A percentile compares a stretch with the other conserved stretches of the same genome.
These are phyloP conservation scores for Propsilocerus akamusi DNA, from an alignment of 1,140 invertebrate species.

Conservation along the genomic window DNA sequence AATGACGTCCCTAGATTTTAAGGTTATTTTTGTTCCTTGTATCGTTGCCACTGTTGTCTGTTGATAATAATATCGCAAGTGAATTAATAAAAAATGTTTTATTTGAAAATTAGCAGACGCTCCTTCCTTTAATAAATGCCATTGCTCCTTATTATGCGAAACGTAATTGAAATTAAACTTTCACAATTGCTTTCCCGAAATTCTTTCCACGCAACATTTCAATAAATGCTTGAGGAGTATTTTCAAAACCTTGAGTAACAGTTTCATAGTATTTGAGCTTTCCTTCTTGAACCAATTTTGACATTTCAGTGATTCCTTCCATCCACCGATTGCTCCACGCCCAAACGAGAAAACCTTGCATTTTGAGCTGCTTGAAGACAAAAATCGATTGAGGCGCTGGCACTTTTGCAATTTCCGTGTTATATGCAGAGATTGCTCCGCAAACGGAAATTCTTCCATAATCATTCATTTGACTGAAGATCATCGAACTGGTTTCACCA, in stretches of 20 bases:
- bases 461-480: constrained; percentile 37
- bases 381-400: constrained; percentile 30
- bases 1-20: too few relatives aligned
- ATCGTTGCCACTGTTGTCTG: too few relatives aligned
- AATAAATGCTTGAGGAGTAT: constrained; percentile 33
- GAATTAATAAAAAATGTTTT: too few relatives aligned
- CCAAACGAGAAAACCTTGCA: constrained; percentile 27
- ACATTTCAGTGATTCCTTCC: constrained; percentile 25
- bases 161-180: constrained; percentile 21
- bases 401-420: constrained; percentile 19
- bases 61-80: too few relatives aligned
- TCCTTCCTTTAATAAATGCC: too few relatives aligned
- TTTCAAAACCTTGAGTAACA: constrained; percentile 34
- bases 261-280: constrained; percentile 32
- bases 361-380: constrained; percentile 25
- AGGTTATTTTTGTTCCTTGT: too few relatives aligned
- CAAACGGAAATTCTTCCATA: constrained; percentile 36
- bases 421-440: constrained; percentile 34
- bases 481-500: constrained; percentile 34
- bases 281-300: constrained; percentile 29
- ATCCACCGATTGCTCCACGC: constrained; percentile 22
- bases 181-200: constrained; percentile 36
- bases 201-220: constrained; percentile 35
- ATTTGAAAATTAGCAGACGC: too few relatives aligned
- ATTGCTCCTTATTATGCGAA: too few relatives aligned